Percentiles rank a stretch among this genome's conserved stretches.
Conservation (phyloP, 1,140 invertebrate genomes). For the Pentalonia nigronervosa region DNA sequence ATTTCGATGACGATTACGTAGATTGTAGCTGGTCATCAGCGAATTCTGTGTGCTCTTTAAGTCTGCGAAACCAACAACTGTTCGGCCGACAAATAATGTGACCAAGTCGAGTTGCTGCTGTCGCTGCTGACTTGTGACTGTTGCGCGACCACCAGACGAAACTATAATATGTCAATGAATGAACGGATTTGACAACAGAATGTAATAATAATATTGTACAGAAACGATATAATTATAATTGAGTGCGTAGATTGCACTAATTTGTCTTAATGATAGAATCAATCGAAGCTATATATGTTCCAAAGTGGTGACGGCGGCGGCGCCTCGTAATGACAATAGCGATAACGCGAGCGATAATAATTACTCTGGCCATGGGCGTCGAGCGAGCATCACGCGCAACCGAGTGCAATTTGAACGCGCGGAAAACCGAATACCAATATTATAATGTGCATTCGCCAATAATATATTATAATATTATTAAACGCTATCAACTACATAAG, state of each 20-base stretch:
- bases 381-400: neutral
- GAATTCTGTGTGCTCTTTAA: neutral
- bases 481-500: neutral
- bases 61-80: neutral
- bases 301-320: neutral
- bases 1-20: neutral
- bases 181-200: neutral
- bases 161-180: neutral
- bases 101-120: neutral
- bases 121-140: neutral
- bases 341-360: neutral
- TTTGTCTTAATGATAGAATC: slow-evolving; percentile 8
- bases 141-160: neutral
- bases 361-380: neutral
- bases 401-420: neutral
- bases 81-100: neutral
- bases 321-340: neutral
- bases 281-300: neutral
- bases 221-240: neutral
- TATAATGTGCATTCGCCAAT: neutral
- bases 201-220: neutral
- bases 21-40: too few species aligned
- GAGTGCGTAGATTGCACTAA: neutral
- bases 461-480: neutral
- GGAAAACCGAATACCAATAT: neutral